Base-by-base conservation (phyloP, 2,888 invertebrate species). In the Drosophila macrospina region DNA sequence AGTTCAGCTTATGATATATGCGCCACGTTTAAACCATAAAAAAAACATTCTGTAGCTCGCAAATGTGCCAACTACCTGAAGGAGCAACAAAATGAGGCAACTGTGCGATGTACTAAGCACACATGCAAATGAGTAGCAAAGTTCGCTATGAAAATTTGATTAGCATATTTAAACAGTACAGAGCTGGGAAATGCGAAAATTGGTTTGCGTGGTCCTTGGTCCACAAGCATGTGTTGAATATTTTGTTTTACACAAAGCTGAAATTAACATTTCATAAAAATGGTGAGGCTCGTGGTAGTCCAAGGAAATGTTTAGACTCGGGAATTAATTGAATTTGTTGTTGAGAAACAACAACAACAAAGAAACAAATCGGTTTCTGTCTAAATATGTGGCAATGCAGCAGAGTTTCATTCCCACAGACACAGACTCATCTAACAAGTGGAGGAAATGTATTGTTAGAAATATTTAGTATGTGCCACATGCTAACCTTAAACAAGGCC, bases 41-140 rank as follows among this genome's bases (percentile, higher is more conserved):
- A 50, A 56, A 60, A 44, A 5, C 10, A 11, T 39, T 39, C 1
- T 11, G 48, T 34, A 13, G 16, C 47, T 20, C 32, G 11, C 28
- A 51, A 63, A 45, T 59, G 30, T 54, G 61, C 34, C 51, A 42
- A 48, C 59, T 48, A 52, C 41, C 41, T 52, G 52, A 5, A 30
- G 30, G 13, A 30, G 41, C 41, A 32, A 54, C 41, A 36, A 54
- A 62, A 44, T 57, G 34, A 44, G 60, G 41, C 59, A 45, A 55
- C 50, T 48, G 47, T 20, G 47, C 11, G 11, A 47, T 32, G 30
- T 20, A 32, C 52, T 41, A 41, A 39, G 39, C n/a, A 30, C 52
- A 54, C 41, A 82, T 82, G 86, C 88, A 82, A 82, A 82, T 86
- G 83, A 73, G 77, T 77, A 65, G 67, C 59, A 69, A 82, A 82